Percentiles rank a stretch among this genome's conserved stretches.
These are phyloP conservation scores for Antennarius maculatus DNA, from an alignment of 2,797 vertebrate genomes.

Conservation along the genomic window DNA sequence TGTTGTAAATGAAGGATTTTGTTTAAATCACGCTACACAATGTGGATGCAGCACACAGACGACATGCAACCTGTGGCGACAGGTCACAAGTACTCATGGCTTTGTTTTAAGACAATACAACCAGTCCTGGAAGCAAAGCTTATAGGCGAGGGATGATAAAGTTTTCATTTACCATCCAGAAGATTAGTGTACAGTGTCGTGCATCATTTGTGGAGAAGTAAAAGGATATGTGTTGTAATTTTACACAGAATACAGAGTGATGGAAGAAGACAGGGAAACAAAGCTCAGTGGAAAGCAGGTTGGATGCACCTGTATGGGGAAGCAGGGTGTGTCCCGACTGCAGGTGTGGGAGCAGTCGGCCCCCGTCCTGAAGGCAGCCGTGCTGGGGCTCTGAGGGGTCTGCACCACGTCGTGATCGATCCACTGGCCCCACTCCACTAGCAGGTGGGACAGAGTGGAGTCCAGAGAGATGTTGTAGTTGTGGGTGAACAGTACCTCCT, in stretches of 20 bases:
- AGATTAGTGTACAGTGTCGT: no score
- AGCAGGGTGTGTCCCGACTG: constrained; percentile 75
- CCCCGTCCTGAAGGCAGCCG: constrained; percentile 75
- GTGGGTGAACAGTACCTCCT: constrained; percentile 80
- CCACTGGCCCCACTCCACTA: constrained; percentile 88
- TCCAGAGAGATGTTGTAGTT: constrained; percentile 84
- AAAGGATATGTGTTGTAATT: background rate
- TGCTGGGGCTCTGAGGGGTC: constrained; percentile 83
- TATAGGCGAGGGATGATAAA: no score
- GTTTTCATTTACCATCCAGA: no score
- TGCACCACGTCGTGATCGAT: constrained; percentile 85
- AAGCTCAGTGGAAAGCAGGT: background rate
- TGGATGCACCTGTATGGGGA: constrained; percentile 80
- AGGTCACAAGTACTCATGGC: no score
- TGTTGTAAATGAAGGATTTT: no score
- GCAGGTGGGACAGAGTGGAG: constrained; percentile 79
- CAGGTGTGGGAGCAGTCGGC: constrained; percentile 81
- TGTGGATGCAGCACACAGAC: no score
- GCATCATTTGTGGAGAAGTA: background rate
- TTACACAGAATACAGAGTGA: background rate
- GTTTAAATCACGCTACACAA: no score
- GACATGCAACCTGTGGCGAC: no score
- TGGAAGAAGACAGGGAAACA: background rate
- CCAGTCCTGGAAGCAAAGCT: no score
- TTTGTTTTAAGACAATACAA: no score